Conservation (phyloP, 2,888 invertebrate species). For the Odontothrips loti region DNA sequence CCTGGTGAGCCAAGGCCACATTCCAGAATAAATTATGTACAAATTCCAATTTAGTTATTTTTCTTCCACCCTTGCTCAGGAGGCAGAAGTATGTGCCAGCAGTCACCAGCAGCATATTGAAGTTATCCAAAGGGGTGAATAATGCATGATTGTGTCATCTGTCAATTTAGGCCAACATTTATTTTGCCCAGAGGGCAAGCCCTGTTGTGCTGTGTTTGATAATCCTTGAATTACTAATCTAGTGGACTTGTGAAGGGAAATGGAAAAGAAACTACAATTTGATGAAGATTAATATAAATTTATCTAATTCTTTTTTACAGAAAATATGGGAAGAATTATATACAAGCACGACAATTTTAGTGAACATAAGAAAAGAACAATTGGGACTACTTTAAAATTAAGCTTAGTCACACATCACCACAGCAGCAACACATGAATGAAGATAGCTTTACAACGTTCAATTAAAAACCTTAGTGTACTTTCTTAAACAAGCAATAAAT, state of each 20-base stretch:
- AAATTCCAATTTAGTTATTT: not conserved
- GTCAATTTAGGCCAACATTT: no score
- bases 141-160: no score
- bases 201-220: no score
- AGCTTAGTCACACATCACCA: constrained; percentile 24
- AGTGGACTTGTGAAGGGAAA: not conserved
- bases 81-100: no score
- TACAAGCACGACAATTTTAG: constrained; percentile 23
- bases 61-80: no score
- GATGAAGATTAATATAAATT: constrained; percentile 12
- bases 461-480: not conserved
- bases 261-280: not conserved
- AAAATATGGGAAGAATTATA: constrained; percentile 23
- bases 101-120: no score
- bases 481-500: constrained; percentile 25
- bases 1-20: not conserved
- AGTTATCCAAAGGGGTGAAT: no score
- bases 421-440: constrained; percentile 22
- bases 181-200: no score
- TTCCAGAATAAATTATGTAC: not conserved
- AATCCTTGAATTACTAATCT: no score
- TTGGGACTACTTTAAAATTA: constrained; percentile 14
- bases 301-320: constrained; percentile 22
- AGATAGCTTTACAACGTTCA: constrained; percentile 13
- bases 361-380: constrained; percentile 6